A percentile compares a stretch with the other conserved stretches of the same genome.
Evolutionary conservation across 1,140 invertebrate genomes (phyloP).

Genomic region (Ostrea denselamellosa): DNA sequence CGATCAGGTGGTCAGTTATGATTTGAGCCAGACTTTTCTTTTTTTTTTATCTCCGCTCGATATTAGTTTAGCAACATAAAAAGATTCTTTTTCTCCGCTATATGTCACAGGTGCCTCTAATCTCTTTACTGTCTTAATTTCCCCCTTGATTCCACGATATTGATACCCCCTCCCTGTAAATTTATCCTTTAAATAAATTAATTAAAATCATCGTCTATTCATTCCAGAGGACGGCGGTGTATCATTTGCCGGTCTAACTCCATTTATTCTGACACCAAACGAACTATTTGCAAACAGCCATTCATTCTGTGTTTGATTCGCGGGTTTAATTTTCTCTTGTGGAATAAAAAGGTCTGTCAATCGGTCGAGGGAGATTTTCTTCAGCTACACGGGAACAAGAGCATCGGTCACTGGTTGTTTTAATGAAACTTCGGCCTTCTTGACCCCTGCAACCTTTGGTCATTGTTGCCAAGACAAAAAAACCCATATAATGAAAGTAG

Average conservation of each 20-base stretch:
- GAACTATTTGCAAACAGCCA: constrained; percentile 37
- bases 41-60: constrained; percentile 19
- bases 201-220: constrained; percentile 36
- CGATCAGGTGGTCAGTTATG: constrained; percentile 27
- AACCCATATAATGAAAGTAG: neutral
- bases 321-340: constrained; percentile 14
- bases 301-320: constrained; percentile 10
- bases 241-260: constrained; percentile 31
- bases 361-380: constrained; percentile 1
- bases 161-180: constrained; percentile 25
- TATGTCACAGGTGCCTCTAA: constrained; percentile 19
- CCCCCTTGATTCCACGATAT: constrained; percentile 23
- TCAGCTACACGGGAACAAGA: neutral
- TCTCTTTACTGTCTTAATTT: constrained; percentile 40
- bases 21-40: constrained; percentile 22
- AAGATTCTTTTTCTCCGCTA: constrained; percentile 6
- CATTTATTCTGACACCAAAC: constrained; percentile 10
- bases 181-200: constrained; percentile 39
- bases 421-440: constrained; percentile 20
- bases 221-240: neutral
- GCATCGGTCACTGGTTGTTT: constrained; percentile 8
- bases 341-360: constrained; percentile 29
- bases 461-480: constrained; percentile 33
- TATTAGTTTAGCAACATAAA: constrained; percentile 21
- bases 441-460: neutral